A percentile compares a stretch with the other conserved stretches of the same genome.
phyloP scores from a whole-genome alignment of 2,888 invertebrate genomes.

The Dasysyrphus tricinctus region DNA sequence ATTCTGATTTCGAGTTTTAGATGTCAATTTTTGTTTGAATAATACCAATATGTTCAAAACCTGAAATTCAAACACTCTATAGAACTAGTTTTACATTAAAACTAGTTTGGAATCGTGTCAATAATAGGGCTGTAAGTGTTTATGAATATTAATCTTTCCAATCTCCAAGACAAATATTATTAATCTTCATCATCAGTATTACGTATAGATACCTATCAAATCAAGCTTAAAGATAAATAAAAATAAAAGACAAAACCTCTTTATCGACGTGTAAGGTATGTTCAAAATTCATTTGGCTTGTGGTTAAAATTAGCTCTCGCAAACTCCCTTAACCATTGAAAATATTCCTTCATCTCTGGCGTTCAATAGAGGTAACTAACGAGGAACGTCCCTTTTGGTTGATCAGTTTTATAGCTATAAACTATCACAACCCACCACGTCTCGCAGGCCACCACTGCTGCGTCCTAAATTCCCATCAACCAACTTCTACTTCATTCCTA shows the following conservation, averaged over 20 bases:
- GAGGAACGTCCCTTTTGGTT: slow-evolving; percentile 30
- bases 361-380: slow-evolving; percentile 25
- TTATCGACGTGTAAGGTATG: background rate
- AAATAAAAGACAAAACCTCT: background rate
- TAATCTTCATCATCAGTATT: no score
- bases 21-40: no score
- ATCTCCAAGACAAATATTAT: no score
- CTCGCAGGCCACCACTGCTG: background rate
- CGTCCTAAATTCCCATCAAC: background rate
- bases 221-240: background rate
- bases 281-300: slow-evolving; percentile 4
- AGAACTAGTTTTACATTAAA: no score
- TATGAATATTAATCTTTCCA: no score
- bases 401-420: slow-evolving; percentile 38
- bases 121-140: no score
- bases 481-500: background rate
- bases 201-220: no score
- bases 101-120: no score
- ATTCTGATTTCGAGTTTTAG: no score
- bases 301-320: background rate
- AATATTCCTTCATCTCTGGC: background rate
- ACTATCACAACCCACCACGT: background rate
- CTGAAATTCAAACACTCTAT: no score
- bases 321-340: background rate
- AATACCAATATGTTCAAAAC: no score